Conservation (phyloP, 2,797 vertebrate species). For the Lepus oiostolus region DNA sequence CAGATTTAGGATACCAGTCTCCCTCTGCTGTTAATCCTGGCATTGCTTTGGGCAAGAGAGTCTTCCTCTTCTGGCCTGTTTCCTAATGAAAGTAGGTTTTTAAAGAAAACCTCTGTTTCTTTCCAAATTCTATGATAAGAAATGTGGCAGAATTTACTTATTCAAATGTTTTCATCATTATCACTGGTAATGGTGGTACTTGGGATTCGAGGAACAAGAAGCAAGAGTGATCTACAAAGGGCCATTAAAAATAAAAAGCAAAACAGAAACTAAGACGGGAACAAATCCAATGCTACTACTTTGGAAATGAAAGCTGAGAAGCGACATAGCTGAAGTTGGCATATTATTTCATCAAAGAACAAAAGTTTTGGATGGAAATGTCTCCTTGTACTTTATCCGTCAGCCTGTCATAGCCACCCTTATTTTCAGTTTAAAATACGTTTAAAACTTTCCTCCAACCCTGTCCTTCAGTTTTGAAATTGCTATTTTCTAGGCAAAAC, state of each 20-base stretch:
- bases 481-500: neutral
- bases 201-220: neutral
- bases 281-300: neutral
- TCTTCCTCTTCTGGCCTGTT: rapidly evolving
- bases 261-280: neutral
- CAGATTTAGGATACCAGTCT: neutral
- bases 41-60: neutral
- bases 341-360: neutral
- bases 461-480: neutral
- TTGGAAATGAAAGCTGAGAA: neutral
- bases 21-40: neutral
- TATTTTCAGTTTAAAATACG: conserved; percentile 48
- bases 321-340: neutral
- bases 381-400: neutral
- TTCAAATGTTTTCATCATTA: conserved; percentile 24
- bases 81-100: neutral
- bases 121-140: conserved; percentile 6
- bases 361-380: neutral
- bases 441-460: neutral
- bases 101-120: neutral
- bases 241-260: neutral
- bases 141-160: conserved; percentile 1
- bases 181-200: neutral
- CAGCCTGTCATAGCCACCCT: conserved; percentile 18
- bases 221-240: conserved; percentile 13